Conservation (phyloP, 2,797 vertebrate genomes). For the Synaphobranchus kaupii region DNA sequence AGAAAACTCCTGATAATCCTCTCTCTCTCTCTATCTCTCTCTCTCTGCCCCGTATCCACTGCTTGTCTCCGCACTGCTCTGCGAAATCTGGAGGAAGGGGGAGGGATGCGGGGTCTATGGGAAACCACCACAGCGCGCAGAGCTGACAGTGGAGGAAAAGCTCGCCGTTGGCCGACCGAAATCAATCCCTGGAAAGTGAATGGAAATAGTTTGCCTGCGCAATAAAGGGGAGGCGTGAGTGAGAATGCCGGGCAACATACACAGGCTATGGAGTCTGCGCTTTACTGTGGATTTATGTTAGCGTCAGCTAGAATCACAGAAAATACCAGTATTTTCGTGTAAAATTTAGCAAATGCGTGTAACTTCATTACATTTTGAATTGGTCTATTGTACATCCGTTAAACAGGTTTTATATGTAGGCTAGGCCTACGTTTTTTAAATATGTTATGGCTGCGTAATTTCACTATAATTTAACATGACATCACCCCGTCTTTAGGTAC, state of each 20-base stretch:
- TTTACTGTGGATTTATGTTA: background rate
- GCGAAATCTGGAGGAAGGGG: background rate
- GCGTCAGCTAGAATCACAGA: background rate
- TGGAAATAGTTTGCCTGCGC: slow-evolving; percentile 25
- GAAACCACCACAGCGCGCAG: background rate
- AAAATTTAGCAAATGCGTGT: too few species aligned
- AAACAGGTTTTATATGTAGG: too few species aligned
- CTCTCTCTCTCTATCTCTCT: background rate
- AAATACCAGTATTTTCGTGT: background rate
- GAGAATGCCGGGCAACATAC: background rate
- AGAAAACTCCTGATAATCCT: slow-evolving; percentile 52
- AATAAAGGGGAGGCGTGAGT: background rate
- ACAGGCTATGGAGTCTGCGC: background rate
- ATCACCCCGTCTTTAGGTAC: background rate
- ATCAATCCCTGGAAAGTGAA: slow-evolving; percentile 36
- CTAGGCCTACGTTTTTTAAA: background rate
- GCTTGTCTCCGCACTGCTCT: slow-evolving; percentile 39
- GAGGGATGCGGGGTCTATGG: slow-evolving; percentile 45
- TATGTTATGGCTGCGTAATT: background rate
- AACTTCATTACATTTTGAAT: too few species aligned
- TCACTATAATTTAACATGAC: background rate
- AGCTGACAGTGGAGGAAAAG: slow-evolving; percentile 15
- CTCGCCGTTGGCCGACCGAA: slow-evolving; percentile 56
- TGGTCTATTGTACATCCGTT: too few species aligned
- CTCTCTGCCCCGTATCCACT: slow-evolving; percentile 43